Evolutionary conservation across 2,113 vertebrate species (phyloP).

Genomic region (Pao palembangensis): DNA sequence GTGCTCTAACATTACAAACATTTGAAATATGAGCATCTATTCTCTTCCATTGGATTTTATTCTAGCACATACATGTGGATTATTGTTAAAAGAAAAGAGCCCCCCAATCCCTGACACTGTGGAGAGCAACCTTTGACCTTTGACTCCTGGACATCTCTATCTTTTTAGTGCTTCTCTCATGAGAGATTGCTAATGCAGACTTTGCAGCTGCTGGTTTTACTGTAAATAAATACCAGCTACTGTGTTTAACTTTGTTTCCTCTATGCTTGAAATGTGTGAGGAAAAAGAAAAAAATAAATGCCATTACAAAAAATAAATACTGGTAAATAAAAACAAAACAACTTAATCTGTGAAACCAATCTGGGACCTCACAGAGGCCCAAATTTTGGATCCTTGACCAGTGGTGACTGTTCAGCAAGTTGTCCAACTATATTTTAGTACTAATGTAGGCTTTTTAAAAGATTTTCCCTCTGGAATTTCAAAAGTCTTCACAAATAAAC

Average conservation of each 20-base stretch:
- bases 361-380: background rate
- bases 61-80: background rate
- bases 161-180: constrained; percentile 39
- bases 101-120: too few species aligned
- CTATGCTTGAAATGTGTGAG: background rate
- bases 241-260: background rate
- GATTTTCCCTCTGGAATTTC: too few species aligned
- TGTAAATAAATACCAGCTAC: too few species aligned
- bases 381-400: too few species aligned
- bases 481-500: too few species aligned
- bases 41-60: background rate
- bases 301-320: too few species aligned
- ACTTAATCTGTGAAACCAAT: background rate
- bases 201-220: too few species aligned
- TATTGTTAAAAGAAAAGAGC: too few species aligned
- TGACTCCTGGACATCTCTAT: constrained; percentile 41
- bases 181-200: background rate
- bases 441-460: too few species aligned
- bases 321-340: background rate
- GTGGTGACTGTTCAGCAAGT: too few species aligned
- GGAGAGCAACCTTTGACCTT: constrained; percentile 28
- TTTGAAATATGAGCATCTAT: background rate
- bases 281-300: too few species aligned
- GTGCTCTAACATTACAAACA: background rate
- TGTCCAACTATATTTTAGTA: too few species aligned